Percentiles rank a stretch among this genome's conserved stretches.
phyloP scores from a whole-genome alignment of 2,113 vertebrate genomes.

The Suricata suricatta region DNA sequence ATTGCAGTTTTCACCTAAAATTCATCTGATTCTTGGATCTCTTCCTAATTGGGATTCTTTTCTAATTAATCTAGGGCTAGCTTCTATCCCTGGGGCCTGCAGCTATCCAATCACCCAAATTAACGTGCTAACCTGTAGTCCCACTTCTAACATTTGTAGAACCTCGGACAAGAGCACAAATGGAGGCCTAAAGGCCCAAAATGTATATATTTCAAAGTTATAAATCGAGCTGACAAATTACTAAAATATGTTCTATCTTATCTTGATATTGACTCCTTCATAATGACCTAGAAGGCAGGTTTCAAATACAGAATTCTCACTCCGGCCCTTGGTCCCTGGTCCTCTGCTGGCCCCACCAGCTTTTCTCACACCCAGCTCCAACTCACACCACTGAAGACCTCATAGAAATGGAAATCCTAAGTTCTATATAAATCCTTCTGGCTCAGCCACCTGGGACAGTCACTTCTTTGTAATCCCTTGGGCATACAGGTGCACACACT shows the following conservation, averaged over 20 bases:
- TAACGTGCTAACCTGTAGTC: neutral
- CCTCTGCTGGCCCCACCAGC: neutral
- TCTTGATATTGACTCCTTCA: neutral
- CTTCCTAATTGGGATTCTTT: slow-evolving; percentile 20
- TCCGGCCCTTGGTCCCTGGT: neutral
- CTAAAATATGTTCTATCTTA: neutral
- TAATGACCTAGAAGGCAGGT: neutral
- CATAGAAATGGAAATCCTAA: neutral
- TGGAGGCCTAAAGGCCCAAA: neutral
- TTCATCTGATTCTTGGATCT: neutral
- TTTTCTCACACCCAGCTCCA: neutral
- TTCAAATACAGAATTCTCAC: neutral
- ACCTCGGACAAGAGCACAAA: neutral
- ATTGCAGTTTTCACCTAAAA: neutral
- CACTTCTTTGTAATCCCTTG: neutral
- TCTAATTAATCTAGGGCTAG: neutral
- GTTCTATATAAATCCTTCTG: neutral
- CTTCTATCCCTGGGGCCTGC: neutral
- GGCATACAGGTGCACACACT: neutral
- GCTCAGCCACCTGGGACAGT: neutral
- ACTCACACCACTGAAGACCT: neutral
- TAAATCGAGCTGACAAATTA: neutral
- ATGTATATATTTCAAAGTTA: neutral
- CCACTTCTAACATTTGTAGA: slow-evolving; percentile 34
- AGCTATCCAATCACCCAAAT: neutral